Evolutionary conservation across 2,113 vertebrate genomes (phyloP).

Genomic region (Tauraco erythrolophus): DNA sequence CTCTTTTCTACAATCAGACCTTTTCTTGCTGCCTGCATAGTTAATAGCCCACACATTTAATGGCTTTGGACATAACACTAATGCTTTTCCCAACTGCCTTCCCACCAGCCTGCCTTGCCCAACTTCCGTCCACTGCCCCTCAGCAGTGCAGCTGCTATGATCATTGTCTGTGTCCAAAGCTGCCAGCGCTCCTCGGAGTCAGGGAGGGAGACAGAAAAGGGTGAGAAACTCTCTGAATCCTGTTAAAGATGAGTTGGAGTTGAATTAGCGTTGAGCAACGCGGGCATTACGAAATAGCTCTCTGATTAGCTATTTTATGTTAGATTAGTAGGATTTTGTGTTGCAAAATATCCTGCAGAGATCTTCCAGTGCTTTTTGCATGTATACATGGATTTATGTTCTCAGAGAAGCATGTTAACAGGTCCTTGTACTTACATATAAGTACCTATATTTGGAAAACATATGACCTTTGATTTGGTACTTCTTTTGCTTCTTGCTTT

Average conservation of each 20-base stretch:
- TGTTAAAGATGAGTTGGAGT: background rate
- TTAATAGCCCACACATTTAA: background rate
- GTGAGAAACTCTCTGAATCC: background rate
- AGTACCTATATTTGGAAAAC: background rate
- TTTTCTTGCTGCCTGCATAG: background rate
- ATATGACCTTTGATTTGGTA: background rate
- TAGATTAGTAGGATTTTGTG: background rate
- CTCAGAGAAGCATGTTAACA: background rate
- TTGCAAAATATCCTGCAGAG: background rate
- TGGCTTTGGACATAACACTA: background rate
- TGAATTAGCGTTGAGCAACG: background rate
- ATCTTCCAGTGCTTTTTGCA: background rate
- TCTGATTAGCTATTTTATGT: background rate
- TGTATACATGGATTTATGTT: background rate
- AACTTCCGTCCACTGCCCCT: background rate
- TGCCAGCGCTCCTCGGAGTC: background rate
- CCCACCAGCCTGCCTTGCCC: background rate
- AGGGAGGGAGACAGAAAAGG: background rate
- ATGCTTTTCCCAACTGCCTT: background rate
- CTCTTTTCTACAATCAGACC: background rate
- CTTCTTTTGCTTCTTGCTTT: background rate
- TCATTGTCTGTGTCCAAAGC: background rate
- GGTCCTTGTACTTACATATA: background rate
- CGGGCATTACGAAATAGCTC: background rate
- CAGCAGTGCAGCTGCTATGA: fast-evolving